These are phyloP conservation scores for Dipodomys merriami DNA, from an alignment of 2,113 vertebrate genomes.

Conservation along the genomic window DNA sequence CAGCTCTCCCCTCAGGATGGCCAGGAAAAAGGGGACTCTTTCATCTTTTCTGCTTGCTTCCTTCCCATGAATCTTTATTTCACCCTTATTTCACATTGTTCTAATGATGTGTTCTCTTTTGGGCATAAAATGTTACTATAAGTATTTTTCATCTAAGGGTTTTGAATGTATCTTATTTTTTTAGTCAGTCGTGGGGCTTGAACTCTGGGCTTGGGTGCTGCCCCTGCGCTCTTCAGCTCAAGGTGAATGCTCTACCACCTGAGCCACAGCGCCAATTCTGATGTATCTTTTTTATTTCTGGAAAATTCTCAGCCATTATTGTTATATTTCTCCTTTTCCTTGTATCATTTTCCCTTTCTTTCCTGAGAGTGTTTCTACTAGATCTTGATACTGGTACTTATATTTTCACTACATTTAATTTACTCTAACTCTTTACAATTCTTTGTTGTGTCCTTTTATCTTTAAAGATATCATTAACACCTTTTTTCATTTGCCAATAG, in stretches of 20 bases:
- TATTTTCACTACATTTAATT: not conserved
- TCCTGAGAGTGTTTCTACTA: not conserved
- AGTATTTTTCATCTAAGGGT: not conserved
- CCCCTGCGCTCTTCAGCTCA: no score
- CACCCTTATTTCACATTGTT: accelerated
- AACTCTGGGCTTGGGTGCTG: no score
- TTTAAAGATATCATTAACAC: not conserved
- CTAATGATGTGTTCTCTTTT: not conserved
- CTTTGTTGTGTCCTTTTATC: not conserved
- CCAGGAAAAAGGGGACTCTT: no score
- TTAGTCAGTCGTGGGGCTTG: no score
- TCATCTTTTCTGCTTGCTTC: no score
- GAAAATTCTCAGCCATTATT: not conserved
- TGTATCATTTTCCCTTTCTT: not conserved
- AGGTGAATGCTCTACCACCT: no score
- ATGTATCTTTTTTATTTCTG: not conserved
- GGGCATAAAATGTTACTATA: no score
- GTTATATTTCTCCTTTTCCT: not conserved
- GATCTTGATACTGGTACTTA: not conserved
- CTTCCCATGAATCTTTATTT: not conserved
- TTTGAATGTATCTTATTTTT: not conserved
- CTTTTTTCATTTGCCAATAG: not conserved
- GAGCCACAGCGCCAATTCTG: no score
- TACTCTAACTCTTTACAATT: not conserved
- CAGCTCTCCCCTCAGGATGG: no score